Evolutionary conservation across 1,140 invertebrate genomes (phyloP).

Genomic region (Drosophila lini): DNA sequence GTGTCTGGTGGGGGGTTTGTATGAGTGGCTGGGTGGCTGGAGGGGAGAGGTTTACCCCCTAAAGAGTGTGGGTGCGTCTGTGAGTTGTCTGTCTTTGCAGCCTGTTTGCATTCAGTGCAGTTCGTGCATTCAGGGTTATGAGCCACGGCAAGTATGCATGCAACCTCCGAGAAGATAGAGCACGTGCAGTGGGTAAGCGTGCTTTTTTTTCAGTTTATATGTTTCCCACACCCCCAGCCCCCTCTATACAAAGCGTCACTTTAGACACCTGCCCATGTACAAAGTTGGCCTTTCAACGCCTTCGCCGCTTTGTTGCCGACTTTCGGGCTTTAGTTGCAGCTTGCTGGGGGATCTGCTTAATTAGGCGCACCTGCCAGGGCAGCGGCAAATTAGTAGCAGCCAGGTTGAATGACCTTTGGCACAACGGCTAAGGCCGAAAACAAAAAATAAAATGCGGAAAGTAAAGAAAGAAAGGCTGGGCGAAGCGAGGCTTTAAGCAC

Average conservation of each 20-base stretch:
- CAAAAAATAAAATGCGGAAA: slow-evolving; percentile 22
- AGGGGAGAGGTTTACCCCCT: neutral
- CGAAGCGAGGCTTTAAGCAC: slow-evolving; percentile 12
- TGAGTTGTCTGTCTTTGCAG: slow-evolving; percentile 57
- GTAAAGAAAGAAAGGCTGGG: slow-evolving; percentile 21
- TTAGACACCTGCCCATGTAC: slow-evolving; percentile 71
- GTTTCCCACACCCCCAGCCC: slow-evolving; percentile 14
- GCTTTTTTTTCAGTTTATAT: slow-evolving; percentile 41
- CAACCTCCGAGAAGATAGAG: slow-evolving; percentile 64
- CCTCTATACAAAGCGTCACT: slow-evolving; percentile 70
- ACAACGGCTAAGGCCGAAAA: slow-evolving; percentile 22
- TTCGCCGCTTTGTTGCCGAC: slow-evolving; percentile 42
- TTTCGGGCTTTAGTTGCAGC: slow-evolving; percentile 58
- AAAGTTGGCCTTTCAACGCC: slow-evolving; percentile 42
- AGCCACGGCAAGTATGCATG: slow-evolving; percentile 60
- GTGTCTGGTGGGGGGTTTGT: neutral
- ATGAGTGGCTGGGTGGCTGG: slow-evolving; percentile 1
- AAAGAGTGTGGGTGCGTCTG: slow-evolving; percentile 59
- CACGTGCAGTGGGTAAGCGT: slow-evolving; percentile 52
- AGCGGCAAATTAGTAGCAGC: slow-evolving; percentile 62
- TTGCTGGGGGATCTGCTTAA: slow-evolving; percentile 56
- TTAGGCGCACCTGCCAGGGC: slow-evolving; percentile 63
- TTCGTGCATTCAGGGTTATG: slow-evolving; percentile 75
- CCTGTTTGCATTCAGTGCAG: slow-evolving; percentile 65
- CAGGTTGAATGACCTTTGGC: slow-evolving; percentile 70